Conservation (phyloP, 92 coral and sea anemone species). For the Epizoanthus illoricatus region DNA sequence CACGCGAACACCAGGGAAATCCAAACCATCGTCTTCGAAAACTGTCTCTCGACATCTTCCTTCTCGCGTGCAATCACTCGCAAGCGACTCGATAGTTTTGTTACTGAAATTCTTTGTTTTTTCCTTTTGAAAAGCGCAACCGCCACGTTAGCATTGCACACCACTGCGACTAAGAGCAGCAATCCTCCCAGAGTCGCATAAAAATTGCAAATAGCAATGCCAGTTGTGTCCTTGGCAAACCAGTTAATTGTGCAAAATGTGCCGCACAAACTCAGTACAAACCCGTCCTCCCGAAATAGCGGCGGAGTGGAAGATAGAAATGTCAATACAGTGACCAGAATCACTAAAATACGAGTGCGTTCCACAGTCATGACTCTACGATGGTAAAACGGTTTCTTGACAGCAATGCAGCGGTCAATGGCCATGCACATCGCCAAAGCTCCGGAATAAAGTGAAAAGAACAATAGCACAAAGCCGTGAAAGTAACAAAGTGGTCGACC, state of each 20-base stretch:
- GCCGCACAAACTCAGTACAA: slow-evolving; percentile 12
- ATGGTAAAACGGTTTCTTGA: slow-evolving; percentile 30
- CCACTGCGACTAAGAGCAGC: background rate
- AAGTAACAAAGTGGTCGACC: slow-evolving; percentile 15
- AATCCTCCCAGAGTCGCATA: slow-evolving; percentile 19
- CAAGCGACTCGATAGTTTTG: slow-evolving; percentile 4
- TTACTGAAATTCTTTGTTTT: slow-evolving; percentile 16
- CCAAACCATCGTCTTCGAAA: slow-evolving; percentile 27
- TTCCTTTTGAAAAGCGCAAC: slow-evolving; percentile 12
- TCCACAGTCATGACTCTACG: slow-evolving; percentile 23
- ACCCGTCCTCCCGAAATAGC: slow-evolving; percentile 5
- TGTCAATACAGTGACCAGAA: background rate
- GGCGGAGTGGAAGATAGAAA: slow-evolving; percentile 4
- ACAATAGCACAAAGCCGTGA: slow-evolving; percentile 14
- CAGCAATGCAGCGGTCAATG: slow-evolving; percentile 21
- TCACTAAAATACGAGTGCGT: background rate
- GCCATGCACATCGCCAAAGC: slow-evolving; percentile 34
- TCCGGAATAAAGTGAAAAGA: slow-evolving; percentile 19
- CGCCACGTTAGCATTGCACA: slow-evolving; percentile 4
- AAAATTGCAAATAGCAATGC: background rate
- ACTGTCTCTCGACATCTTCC: slow-evolving; percentile 21
- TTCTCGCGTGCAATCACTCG: slow-evolving; percentile 23
- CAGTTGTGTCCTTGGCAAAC: slow-evolving; percentile 18
- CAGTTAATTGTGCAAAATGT: slow-evolving; percentile 31
- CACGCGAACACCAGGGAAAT: background rate